These are phyloP conservation scores for Ophioderma brevispina DNA, from an alignment of 35 echinoderm and acorn worm genomes.

Conservation along the genomic window DNA sequence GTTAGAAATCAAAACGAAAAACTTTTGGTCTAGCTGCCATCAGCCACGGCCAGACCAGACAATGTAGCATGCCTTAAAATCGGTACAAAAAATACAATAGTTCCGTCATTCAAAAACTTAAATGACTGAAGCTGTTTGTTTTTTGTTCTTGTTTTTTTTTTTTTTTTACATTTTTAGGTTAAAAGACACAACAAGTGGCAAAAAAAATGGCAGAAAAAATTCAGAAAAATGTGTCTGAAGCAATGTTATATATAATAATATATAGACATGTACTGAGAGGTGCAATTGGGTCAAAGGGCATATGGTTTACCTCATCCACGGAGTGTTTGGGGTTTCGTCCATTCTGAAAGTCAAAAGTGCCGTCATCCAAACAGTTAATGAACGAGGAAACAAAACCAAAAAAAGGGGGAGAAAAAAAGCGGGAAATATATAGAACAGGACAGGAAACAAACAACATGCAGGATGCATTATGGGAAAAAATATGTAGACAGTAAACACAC, in stretches of 20 bases:
- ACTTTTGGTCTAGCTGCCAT: too few relatives aligned
- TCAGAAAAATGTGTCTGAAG: not conserved
- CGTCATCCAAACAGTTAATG: slow-evolving; percentile 54
- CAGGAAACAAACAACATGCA: not conserved
- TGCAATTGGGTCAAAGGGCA: slow-evolving; percentile 31
- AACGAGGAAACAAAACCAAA: slow-evolving; percentile 31
- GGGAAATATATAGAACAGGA: not conserved
- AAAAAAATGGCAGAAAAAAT: slow-evolving; percentile 3
- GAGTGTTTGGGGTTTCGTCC: slow-evolving; percentile 1
- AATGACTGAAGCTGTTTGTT: too few relatives aligned
- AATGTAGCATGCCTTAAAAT: not conserved
- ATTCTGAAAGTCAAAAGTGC: slow-evolving; percentile 54
- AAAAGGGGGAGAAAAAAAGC: not conserved
- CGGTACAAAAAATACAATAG: not conserved
- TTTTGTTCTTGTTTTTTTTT: not conserved
- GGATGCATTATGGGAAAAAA: not conserved
- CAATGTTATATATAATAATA: slow-evolving; percentile 7
- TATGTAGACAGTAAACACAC: not conserved
- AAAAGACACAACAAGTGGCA: not conserved
- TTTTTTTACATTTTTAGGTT: not conserved
- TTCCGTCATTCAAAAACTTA: not conserved
- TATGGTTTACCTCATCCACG: slow-evolving; percentile 37
- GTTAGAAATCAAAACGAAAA: not conserved
- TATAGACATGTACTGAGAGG: slow-evolving; percentile 13
- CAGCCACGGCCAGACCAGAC: not conserved